Conservation (phyloP, 2,113 vertebrate genomes). For the Sitta europaea region DNA sequence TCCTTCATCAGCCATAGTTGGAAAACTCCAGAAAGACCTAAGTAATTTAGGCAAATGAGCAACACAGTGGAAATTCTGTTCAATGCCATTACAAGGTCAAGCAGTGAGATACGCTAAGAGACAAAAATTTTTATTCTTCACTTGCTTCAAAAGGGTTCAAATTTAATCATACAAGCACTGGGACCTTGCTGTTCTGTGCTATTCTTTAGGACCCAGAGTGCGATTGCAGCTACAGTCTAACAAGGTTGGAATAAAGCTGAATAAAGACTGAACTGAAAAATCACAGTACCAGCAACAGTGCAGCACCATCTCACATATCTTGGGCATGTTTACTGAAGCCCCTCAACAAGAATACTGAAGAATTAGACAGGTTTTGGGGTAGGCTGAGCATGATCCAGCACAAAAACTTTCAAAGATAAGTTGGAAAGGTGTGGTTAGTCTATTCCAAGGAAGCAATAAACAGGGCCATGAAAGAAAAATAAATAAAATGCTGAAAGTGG, state of each 20-base stretch:
- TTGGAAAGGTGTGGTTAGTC: neutral
- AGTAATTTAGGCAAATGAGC: neutral
- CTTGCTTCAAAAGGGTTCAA: neutral
- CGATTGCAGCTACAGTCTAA: neutral
- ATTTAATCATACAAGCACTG: neutral
- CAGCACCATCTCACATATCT: neutral
- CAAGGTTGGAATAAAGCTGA: neutral
- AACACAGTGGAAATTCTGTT: neutral
- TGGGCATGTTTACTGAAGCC: neutral
- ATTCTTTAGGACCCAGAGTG: neutral
- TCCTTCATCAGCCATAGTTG: neutral
- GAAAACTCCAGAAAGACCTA: neutral
- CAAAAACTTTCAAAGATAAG: neutral
- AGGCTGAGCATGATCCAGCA: neutral
- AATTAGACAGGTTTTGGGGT: neutral
- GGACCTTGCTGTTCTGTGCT: neutral
- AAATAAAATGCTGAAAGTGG: neutral
- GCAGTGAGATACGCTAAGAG: neutral
- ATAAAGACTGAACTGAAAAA: neutral
- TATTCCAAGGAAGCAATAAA: neutral
- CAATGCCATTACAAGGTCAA: constrained; percentile 6
- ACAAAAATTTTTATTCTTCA: neutral
- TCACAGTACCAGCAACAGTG: neutral
- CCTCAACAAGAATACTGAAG: neutral
- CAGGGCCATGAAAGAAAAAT: neutral